Base-by-base conservation (phyloP, 2,113 vertebrate species). In the Catharus minimus region DNA sequence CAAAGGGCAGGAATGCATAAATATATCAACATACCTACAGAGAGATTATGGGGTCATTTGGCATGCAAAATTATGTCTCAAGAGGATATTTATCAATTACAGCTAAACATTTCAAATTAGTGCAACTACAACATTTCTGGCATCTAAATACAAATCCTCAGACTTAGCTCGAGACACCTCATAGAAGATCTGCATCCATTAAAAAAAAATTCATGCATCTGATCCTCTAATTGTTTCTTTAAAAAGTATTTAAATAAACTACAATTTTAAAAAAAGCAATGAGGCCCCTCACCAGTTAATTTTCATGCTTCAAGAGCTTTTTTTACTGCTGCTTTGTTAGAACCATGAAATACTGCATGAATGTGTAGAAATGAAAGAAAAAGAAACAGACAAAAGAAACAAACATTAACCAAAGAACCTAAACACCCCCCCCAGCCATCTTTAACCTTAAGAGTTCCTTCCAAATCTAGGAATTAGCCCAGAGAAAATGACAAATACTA, bases 351-450 rank as follows among this genome's bases (percentile, higher is more conserved):
- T 98, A 98, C 97, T 98, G 98, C 98, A 98, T 98, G 98, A 97
- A 98, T 98, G 97, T 98, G 98, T 97, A 97, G 98, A 98, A 98
- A 98, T 96, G 97, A 98, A 98, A 98, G 98, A 97, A 98, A 98
- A 98, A 98, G 97, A 98, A 98, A 98, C 97, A 98, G 97, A 98
- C 97, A 98, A 98, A 98, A 98, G 98, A 98, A 98, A 98, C 97
- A 98, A 98, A 98, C 97, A 98, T 98, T 98, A 98, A 98, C 98
- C 97, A 97, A 98, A 97, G 97, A 97, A 93, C 98, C 98, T 98
- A 97, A 61, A 98, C 79, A 96, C 43, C 93, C 95, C 97, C 79
- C 97, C 97, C 96, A 98, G 96, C 82, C 96, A 97, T 46, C 94
- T 95, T 96, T 97, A 97, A 96, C 88, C 96, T 97, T 96, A 95